These are phyloP conservation scores for Globodera rostochiensis DNA, from an alignment of 1,140 invertebrate genomes.

Conservation along the genomic window DNA sequence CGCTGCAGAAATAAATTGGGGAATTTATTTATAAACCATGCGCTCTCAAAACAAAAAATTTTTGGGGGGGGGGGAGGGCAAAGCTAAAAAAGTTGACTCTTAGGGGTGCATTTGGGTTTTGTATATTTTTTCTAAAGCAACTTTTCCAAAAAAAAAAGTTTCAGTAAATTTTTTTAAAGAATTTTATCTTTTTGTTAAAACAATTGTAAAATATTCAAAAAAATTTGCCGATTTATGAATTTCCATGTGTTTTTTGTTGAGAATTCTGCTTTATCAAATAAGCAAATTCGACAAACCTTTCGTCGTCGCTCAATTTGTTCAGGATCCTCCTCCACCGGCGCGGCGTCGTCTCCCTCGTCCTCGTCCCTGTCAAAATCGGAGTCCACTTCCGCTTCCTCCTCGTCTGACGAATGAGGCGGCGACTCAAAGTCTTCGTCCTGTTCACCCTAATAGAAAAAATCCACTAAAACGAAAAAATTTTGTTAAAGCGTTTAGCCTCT, in stretches of 20 bases:
- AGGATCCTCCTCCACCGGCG: conserved; percentile 33
- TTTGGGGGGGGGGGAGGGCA: neutral
- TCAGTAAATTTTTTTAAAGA: neutral
- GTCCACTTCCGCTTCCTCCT: conserved; percentile 40
- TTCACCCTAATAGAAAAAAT: conserved; percentile 48
- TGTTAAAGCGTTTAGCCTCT: too few species aligned
- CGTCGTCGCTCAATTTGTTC: conserved; percentile 14
- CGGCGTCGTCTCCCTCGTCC: conserved; percentile 43
- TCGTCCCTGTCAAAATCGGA: conserved; percentile 54
- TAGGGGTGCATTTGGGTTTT: too few species aligned
- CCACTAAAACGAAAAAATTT: too few species aligned
- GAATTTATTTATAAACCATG: too few species aligned
- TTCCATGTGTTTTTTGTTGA: neutral
- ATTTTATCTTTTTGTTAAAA: too few species aligned
- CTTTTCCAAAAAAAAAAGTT: too few species aligned
- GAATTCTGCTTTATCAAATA: neutral
- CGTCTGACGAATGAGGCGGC: conserved; percentile 43
- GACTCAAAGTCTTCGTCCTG: conserved; percentile 50
- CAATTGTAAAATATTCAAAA: neutral
- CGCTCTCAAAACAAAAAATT: conserved; percentile 7
- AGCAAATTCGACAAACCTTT: conserved; percentile 24
- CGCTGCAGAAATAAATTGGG: conserved; percentile 28
- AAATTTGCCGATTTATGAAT: neutral
- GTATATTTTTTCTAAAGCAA: too few species aligned
- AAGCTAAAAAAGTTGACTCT: too few species aligned